phyloP scores from a whole-genome alignment of 2,113 vertebrate genomes.

The Camelus bactrianus region DNA sequence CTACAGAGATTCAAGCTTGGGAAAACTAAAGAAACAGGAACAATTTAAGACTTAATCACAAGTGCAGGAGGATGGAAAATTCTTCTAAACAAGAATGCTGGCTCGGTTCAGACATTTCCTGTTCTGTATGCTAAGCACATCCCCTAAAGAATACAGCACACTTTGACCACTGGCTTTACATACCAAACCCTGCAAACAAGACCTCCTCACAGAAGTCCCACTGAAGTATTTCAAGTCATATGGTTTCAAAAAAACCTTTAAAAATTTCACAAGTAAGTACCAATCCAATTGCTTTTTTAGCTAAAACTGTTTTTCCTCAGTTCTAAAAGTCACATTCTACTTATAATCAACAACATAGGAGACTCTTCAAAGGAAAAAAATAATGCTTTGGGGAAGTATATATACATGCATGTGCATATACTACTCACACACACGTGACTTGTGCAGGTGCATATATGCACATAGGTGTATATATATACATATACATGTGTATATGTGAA shows the following conservation, averaged over 20 bases:
- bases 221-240: constrained; percentile 2
- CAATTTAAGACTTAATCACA: constrained; percentile 30
- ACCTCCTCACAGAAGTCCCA: not conserved
- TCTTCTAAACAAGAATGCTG: constrained; percentile 73
- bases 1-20: not conserved
- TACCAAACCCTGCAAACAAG: constrained; percentile 52
- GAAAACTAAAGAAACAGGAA: constrained; percentile 37
- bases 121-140: constrained; percentile 86
- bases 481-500: not conserved
- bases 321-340: constrained; percentile 58
- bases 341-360: constrained; percentile 33
- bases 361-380: not conserved
- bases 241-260: not conserved
- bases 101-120: constrained; percentile 77
- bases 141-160: constrained; percentile 77
- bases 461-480: not conserved
- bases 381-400: not conserved
- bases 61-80: constrained; percentile 67
- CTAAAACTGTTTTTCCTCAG: constrained; percentile 45
- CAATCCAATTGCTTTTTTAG: constrained; percentile 2
- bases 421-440: not conserved
- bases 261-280: constrained; percentile 6
- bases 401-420: not conserved
- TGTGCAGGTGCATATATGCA: not conserved
- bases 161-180: constrained; percentile 74